Conservation (phyloP, 2,797 vertebrate genomes). For the Enteromius treurensis region DNA sequence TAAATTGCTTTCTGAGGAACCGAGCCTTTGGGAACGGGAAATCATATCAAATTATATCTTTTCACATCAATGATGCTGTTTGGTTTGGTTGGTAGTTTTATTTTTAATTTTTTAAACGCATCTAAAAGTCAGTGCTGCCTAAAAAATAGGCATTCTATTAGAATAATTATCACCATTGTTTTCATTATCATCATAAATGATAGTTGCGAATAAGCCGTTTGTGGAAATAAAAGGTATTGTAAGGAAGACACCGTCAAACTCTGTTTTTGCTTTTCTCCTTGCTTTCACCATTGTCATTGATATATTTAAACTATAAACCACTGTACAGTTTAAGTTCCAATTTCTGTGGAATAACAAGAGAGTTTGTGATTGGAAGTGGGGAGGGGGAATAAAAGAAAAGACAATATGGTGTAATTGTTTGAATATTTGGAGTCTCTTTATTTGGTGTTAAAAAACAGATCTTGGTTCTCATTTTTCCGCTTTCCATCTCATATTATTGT, state of each 20-base stretch:
- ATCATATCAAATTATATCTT: neutral
- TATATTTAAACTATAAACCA: neutral
- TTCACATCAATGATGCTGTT: slow-evolving; percentile 22
- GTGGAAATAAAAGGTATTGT: neutral
- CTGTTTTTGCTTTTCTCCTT: neutral
- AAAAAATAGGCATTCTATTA: neutral
- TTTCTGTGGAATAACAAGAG: neutral
- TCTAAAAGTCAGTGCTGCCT: slow-evolving; percentile 5
- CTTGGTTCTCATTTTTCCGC: slow-evolving; percentile 41
- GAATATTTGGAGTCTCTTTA: slow-evolving; percentile 33
- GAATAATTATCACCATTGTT: slow-evolving; percentile 2
- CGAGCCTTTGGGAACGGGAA: neutral
- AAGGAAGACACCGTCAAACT: neutral
- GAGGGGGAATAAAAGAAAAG: slow-evolving; percentile 6
- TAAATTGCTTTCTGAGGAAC: neutral
- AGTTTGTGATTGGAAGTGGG: slow-evolving; percentile 15
- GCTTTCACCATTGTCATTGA: slow-evolving; percentile 6
- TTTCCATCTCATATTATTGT: slow-evolving; percentile 47
- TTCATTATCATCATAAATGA: neutral
- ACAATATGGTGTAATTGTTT: slow-evolving; percentile 55
- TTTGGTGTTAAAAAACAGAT: slow-evolving; percentile 32
- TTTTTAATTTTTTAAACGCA: neutral
- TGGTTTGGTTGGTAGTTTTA: neutral
- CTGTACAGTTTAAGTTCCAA: neutral
- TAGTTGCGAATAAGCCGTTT: neutral